Percentiles rank a stretch among this genome's conserved stretches.
phyloP scores from a whole-genome alignment of 2,113 vertebrate genomes.

The Triplophysa tibetana region DNA sequence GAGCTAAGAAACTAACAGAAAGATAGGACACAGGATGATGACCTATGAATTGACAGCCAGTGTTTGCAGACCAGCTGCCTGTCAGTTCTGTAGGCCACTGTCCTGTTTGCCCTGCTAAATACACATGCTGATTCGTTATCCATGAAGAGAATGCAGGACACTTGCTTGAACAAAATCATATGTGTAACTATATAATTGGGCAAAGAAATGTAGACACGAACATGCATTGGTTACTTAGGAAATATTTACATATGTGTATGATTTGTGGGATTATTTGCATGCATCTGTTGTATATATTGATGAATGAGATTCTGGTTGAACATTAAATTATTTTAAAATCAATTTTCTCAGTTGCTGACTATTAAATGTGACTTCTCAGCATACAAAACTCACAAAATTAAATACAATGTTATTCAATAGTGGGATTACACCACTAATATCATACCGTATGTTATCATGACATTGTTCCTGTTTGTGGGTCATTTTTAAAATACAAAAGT shows the following conservation, averaged over 20 bases:
- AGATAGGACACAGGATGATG: conserved; percentile 71
- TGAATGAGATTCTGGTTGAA: not conserved
- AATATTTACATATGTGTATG: not conserved
- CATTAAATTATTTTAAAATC: not conserved
- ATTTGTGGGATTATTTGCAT: not conserved
- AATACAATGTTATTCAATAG: not conserved
- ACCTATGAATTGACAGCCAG: conserved; percentile 87
- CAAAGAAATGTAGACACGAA: not conserved
- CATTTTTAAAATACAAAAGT: too few species aligned
- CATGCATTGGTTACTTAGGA: not conserved
- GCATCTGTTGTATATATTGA: too few species aligned
- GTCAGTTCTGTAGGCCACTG: conserved; percentile 85
- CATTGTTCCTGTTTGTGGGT: too few species aligned
- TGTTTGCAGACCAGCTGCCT: conserved; percentile 69
- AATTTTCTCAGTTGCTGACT: not conserved
- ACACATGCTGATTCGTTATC: not conserved
- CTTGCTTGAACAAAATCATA: not conserved
- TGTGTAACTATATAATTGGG: not conserved
- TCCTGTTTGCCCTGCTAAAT: conserved; percentile 61
- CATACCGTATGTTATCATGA: too few species aligned
- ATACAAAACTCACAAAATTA: too few species aligned
- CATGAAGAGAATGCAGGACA: not conserved
- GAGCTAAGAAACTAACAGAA: not conserved
- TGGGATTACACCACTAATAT: too few species aligned
- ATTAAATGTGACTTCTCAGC: not conserved